Base-by-base conservation (phyloP, 2,888 invertebrate genomes). In the Gasteruption jaculator region DNA sequence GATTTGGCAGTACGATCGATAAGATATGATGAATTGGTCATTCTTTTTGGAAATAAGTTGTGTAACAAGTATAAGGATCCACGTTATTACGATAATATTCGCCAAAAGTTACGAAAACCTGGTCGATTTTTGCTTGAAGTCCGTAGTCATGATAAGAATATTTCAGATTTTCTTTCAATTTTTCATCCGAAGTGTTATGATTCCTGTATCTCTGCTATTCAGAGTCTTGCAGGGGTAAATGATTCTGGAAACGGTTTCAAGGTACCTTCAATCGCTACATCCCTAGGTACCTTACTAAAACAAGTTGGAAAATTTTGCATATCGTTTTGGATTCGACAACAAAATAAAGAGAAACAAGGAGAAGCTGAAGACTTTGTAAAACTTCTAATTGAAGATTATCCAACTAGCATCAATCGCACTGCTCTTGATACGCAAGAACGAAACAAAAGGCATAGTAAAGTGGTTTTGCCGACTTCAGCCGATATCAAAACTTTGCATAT, bases 1-100 rank as follows among this genome's bases (percentile, higher is more conserved):
- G 49, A 47, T 22, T 21, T 21, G 1, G 38, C 43, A 2, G 26
- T 15, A 5, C 14, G 26, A 24, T n/a, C 30, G 2, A 41, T 49
- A 10, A 18, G 51, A 6, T 47, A 47, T 19, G 51, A 49, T 15
- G 31, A 33, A 11, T 30, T 49, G 3, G 19, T 40, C 2, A 43
- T 47, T 1, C 19, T 22, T 3, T 51, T 41, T 32, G 51, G 42
- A 1, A 51, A 49, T 14, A 41, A 46, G 11, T 21, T 46, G 10
- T 51, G 48, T 22, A 16, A 16, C 14, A 45, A 45, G 19, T 49
- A 46, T 18, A 39, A 30, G 10, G 35, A 39, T 22, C 44, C 41
- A 5, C 42, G 46, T 16, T 38, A 41, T 22, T 43, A 38, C 10
- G 41, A 45, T n/a, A 48, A 46, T 44, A 46, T 49, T 6, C 35